Base-by-base conservation (phyloP, 2,888 invertebrate genomes). In the Cosmopolites sordidus region DNA sequence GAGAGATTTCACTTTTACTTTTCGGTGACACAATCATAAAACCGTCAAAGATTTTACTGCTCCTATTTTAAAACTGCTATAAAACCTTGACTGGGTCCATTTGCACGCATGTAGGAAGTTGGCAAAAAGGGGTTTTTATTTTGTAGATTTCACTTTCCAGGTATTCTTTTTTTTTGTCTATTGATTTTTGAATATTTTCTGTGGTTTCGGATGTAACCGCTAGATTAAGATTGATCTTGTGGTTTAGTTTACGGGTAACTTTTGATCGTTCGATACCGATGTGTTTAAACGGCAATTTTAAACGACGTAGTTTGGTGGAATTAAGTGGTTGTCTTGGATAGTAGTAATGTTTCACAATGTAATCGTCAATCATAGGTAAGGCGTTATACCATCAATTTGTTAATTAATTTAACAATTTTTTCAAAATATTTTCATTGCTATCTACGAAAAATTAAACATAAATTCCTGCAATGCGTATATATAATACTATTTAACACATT, bases 101-200 rank as follows among this genome's bases (percentile, higher is more conserved):
- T 52, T 54, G 42, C 48, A 49, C 38, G 37, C 42, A 53, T 30
- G 37, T 44, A 48, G 44, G 43, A 14, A 27, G 40, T 33, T 33
- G 16, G 14, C 44, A 43, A 56, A 52, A 48, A 44, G 45, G 48
- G 44, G 40, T 55, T 52, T 51, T 39, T 58, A 57, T 60, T 60
- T 61, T 60, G 33, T 12, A 33, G 65, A 62, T 70, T 70, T 70
- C 69, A 69, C 69, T 69, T 69, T 70, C 69, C 65, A 67, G 68
- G 67, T 67, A 68, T 59, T 58, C 43, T 33, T 5, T 33, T n/a
- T 3, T 33, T 33, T 33, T 33, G 12, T 33, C n/a, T 2, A 2
- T 33, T n/a, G 11, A 12, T 52, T 30, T 50, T 39, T 40, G 55
- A 43, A 43, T 33, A 58, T 51, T 60, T 33, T 45, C 63, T 69